A percentile compares a stretch with the other conserved stretches of the same genome.
phyloP scores from a whole-genome alignment of 2,113 vertebrate genomes.

The Dasyurus viverrinus region DNA sequence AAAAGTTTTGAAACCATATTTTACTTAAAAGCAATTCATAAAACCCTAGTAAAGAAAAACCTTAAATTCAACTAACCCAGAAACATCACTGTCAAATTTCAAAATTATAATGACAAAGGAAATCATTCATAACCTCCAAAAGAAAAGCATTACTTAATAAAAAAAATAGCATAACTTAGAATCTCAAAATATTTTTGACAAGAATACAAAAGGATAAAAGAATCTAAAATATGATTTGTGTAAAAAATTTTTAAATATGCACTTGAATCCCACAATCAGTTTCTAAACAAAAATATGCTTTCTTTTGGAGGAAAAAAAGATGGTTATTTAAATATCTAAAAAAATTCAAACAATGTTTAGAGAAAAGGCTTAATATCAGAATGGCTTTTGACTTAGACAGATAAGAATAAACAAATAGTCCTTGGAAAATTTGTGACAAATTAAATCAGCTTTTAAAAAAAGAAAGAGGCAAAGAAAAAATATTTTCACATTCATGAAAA shows the following conservation, averaged over 20 bases:
- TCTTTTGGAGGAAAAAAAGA: background rate
- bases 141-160: background rate
- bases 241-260: background rate
- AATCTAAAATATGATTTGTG: background rate
- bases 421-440: background rate
- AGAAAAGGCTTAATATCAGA: background rate
- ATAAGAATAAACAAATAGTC: background rate
- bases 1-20: background rate
- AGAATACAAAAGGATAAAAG: conserved; percentile 1
- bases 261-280: background rate
- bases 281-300: background rate
- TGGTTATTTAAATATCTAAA: background rate
- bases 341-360: background rate
- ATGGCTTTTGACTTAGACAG: background rate
- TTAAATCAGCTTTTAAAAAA: background rate
- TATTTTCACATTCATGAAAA: background rate
- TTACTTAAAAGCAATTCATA: background rate
- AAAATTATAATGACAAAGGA: background rate
- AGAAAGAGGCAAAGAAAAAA: background rate
- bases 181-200: background rate
- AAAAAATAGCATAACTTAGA: background rate
- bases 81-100: background rate
- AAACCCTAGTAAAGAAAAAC: background rate
- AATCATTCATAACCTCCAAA: background rate
- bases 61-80: background rate